A percentile compares a stretch with the other conserved stretches of the same genome.
Conservation (phyloP, 2,113 vertebrate genomes). For the Rhizomys pruinosus region DNA sequence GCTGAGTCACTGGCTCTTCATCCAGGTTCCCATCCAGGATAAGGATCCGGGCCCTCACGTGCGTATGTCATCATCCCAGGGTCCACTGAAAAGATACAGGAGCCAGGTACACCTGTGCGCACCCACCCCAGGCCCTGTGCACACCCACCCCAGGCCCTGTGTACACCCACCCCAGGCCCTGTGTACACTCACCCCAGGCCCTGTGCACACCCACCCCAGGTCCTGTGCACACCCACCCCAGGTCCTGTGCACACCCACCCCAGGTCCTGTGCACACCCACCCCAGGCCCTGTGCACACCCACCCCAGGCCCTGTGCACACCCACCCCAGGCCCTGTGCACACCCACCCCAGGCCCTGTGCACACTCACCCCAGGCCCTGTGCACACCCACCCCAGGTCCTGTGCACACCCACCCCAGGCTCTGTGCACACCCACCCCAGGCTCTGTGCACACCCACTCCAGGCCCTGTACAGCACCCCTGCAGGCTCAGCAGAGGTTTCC, state of each 20-base stretch:
- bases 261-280: not conserved
- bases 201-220: too few species aligned
- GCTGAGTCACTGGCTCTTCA: not conserved
- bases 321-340: not conserved
- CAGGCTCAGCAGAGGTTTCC: slow-evolving; percentile 53
- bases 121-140: not conserved
- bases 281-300: not conserved
- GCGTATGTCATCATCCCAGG: not conserved
- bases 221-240: not conserved
- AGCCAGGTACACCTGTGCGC: not conserved
- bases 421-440: too few species aligned
- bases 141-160: not conserved
- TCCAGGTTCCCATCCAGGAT: not conserved
- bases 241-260: too few species aligned
- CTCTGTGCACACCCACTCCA: too few species aligned
- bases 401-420: not conserved
- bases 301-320: not conserved
- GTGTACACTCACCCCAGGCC: not conserved
- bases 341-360: too few species aligned
- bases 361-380: not conserved
- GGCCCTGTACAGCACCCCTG: not conserved
- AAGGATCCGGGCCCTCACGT: not conserved
- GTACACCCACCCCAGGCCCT: too few species aligned
- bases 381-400: too few species aligned
- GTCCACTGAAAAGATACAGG: not conserved